Percentiles rank a stretch among this genome's conserved stretches.
Evolutionary conservation across 2,113 vertebrate species (phyloP).

Genomic region (Strix aluco): DNA sequence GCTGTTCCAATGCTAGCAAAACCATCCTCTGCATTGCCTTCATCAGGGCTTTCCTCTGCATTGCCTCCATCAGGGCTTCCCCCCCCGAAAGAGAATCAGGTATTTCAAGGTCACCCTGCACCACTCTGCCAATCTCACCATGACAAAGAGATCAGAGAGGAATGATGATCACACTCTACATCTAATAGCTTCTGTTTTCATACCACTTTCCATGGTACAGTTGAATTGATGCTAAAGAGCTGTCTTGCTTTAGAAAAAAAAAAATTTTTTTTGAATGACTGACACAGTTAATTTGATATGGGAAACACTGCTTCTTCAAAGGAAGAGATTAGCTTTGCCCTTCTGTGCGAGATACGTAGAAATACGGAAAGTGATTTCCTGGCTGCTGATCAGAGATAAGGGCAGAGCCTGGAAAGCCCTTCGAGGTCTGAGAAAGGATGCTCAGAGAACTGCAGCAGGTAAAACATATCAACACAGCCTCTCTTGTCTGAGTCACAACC

Average conservation of each 20-base stretch:
- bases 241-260: not conserved
- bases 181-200: not conserved
- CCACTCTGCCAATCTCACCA: not conserved
- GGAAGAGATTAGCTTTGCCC: not conserved
- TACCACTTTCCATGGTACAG: not conserved
- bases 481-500: not conserved
- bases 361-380: not conserved
- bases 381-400: not conserved
- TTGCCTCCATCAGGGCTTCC: not conserved
- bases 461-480: not conserved
- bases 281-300: not conserved
- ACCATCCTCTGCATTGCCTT: not conserved
- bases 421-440: not conserved
- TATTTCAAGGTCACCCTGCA: not conserved
- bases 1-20: accelerated
- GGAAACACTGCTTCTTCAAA: not conserved
- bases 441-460: not conserved
- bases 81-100: not conserved
- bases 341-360: not conserved
- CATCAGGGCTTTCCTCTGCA: not conserved
- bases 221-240: not conserved
- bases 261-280: not conserved
- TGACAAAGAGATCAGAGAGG: not conserved
- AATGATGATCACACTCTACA: not conserved
- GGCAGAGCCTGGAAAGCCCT: not conserved